phyloP scores from a whole-genome alignment of 2,888 invertebrate genomes.

The Agrochola macilenta region DNA sequence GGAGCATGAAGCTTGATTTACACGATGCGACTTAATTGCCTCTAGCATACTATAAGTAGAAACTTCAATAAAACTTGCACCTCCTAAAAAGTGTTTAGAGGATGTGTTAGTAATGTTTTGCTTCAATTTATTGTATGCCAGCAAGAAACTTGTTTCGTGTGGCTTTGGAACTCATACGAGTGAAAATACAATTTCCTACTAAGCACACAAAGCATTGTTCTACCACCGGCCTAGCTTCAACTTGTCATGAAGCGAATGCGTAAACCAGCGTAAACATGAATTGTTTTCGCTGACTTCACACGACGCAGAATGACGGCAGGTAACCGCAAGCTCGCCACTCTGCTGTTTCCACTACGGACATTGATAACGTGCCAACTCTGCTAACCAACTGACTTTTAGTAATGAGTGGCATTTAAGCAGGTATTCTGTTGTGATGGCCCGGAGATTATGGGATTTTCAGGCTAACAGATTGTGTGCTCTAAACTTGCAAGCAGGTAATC shows the following conservation, averaged over 20 bases:
- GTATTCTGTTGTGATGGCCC: conserved; percentile 10
- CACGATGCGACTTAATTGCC: neutral
- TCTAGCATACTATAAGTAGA: neutral
- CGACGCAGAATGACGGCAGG: conserved; percentile 31
- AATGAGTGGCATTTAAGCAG: conserved; percentile 29
- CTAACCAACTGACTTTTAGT: conserved; percentile 31
- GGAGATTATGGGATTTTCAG: conserved; percentile 22
- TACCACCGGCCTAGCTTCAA: neutral
- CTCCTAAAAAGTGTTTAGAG: no score
- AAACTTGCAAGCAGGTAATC: conserved; percentile 11
- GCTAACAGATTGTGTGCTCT: conserved; percentile 12
- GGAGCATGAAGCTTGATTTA: neutral
- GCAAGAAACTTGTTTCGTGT: neutral
- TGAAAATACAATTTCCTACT: neutral
- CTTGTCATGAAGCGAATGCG: conserved; percentile 9
- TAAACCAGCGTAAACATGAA: conserved; percentile 15
- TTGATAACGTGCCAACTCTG: conserved; percentile 47
- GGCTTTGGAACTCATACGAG: neutral
- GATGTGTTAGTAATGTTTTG: neutral
- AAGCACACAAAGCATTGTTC: neutral
- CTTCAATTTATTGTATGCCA: neutral
- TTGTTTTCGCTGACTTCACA: conserved; percentile 39
- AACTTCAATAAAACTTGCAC: neutral
- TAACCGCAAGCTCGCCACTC: conserved; percentile 42
- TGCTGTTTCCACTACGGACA: conserved; percentile 3